These are phyloP conservation scores for Lymantria dispar DNA, from an alignment of 2,888 invertebrate genomes.

Conservation along the genomic window DNA sequence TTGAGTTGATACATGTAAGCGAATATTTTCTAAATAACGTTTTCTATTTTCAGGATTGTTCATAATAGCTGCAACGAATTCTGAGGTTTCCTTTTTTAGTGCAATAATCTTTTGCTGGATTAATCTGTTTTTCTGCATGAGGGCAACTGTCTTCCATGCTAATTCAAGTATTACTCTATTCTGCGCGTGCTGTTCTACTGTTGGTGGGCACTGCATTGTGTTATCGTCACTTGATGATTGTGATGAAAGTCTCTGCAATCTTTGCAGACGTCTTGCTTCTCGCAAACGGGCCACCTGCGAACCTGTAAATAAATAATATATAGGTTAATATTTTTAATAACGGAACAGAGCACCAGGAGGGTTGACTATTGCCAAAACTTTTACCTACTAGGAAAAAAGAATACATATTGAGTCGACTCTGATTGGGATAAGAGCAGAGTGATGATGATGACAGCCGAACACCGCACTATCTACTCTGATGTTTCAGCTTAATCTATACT, in stretches of 20 bases:
- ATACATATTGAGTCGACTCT: no score
- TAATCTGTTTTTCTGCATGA: slow-evolving; percentile 83
- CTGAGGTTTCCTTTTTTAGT: slow-evolving; percentile 83
- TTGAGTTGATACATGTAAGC: slow-evolving; percentile 41
- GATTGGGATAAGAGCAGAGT: no score
- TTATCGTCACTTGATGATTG: slow-evolving; percentile 39
- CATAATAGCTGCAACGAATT: slow-evolving; percentile 83
- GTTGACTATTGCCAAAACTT: no score
- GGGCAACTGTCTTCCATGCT: slow-evolving; percentile 83
- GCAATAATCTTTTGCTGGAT: slow-evolving; percentile 83
- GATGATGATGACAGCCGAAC: no score
- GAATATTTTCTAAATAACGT: slow-evolving; percentile 57
- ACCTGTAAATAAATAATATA: slow-evolving; percentile 52
- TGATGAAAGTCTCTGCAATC: slow-evolving; percentile 48
- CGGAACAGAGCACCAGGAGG: no score
- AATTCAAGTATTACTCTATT: slow-evolving; percentile 82
- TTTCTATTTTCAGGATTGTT: slow-evolving; percentile 73
- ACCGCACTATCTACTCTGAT: no score
- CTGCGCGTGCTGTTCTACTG: slow-evolving; percentile 54
- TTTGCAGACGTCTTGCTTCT: slow-evolving; percentile 62
- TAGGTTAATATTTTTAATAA: neutral
- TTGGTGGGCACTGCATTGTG: slow-evolving; percentile 29
- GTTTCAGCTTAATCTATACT: no score
- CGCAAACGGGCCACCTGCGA: slow-evolving; percentile 58
- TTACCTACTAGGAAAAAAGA: no score